Evolutionary conservation across 2,888 invertebrate genomes (phyloP), one percentile per base, ranked within the genome.

Genomic region (Cryptus viduatorius): DNA sequence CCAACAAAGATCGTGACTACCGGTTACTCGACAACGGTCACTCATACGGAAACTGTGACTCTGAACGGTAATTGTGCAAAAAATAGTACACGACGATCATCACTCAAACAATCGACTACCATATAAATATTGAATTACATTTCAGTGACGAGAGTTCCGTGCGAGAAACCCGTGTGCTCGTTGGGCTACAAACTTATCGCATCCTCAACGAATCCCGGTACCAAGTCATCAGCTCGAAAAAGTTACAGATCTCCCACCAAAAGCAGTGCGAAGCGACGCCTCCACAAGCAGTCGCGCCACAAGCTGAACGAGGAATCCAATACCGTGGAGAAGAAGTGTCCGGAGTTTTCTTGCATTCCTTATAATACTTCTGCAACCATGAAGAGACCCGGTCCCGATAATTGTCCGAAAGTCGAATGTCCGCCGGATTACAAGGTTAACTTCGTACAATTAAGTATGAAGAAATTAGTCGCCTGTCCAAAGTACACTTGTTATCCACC

Each of bases 401-500:
- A 88, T 0, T 95, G 95, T 89, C 94, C 95, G 0, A 91, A 94
- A 7, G 94, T 94, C 1, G 87, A 90, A 10, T 97, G 97, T 88
- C 96, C 96, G 0, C 93, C 94, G 0, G 95, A 95, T 0, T 96
- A 96, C 91, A 93, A 94, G 7, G 93, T 96, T 0, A 94, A 94
- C 71, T 89, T 95, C 83, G 95, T 96, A 56, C 89, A 88, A 42
- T 87, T 88, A 83, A 92, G 90, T 31, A 89, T 90, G 85, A 86
- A 89, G 42, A 91, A 90, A 68, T 86, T 86, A 0, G 84, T 82
- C 3, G 79, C 86, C 31, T 92, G 92, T 77, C 91, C 90, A 64
- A 95, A 95, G 85, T 97, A 96, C 91, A 94, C 94, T 0, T 97
- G 97, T 89, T 95, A 95, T 64, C 96, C 96, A 1, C 95, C 95